Conservation (phyloP, 1,140 invertebrate species). For the Neotoxoptera formosana region DNA sequence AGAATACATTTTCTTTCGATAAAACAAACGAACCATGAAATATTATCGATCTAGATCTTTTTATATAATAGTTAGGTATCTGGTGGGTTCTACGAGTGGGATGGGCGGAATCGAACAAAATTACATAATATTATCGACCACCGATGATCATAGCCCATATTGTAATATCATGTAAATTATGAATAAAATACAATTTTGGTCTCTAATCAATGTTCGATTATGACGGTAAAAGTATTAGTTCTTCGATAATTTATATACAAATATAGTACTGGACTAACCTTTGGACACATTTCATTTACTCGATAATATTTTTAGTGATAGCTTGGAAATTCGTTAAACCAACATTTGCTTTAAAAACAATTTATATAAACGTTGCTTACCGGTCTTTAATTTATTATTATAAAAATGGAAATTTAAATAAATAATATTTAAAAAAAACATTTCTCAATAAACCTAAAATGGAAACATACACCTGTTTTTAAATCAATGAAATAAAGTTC, state of each 20-base stretch:
- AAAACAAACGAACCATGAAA: neutral
- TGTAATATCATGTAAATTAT: no score
- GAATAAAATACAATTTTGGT: neutral
- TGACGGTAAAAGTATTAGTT: neutral
- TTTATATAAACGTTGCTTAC: no score
- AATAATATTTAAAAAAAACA: neutral
- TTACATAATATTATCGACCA: neutral
- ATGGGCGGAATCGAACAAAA: neutral
- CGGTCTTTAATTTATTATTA: no score
- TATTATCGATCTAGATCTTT: neutral
- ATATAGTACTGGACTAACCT: neutral
- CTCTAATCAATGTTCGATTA: neutral
- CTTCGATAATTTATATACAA: neutral
- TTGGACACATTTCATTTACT: neutral
- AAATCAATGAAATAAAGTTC: no score
- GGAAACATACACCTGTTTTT: neutral
- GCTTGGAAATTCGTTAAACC: neutral
- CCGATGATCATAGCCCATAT: neutral
- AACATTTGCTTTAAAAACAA: neutral
- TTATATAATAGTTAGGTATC: neutral
- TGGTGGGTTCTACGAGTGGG: neutral
- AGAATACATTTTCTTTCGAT: no score
- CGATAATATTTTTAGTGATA: neutral
- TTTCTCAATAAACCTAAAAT: neutral
- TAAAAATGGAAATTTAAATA: no score